Evolutionary conservation across 2,888 invertebrate species (phyloP).

Genomic region (Iphiclides podalirius): DNA sequence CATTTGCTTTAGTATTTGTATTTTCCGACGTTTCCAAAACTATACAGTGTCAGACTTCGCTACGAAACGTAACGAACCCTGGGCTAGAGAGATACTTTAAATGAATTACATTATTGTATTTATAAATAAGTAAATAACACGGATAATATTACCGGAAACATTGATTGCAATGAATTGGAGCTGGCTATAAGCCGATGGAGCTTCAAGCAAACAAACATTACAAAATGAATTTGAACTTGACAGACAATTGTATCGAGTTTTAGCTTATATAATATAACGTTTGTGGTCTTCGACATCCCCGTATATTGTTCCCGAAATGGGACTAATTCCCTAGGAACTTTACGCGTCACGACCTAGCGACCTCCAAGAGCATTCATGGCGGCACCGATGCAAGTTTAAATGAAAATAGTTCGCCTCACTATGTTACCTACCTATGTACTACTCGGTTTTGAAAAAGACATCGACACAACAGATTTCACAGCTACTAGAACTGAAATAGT

Average conservation of each 20-base stretch:
- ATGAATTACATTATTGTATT: no score
- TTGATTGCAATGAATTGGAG: no score
- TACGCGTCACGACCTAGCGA: constrained; percentile 5
- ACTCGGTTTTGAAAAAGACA: not conserved
- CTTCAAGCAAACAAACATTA: not conserved
- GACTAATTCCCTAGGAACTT: constrained; percentile 8
- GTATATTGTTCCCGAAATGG: constrained; percentile 7
- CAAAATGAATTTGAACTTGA: not conserved
- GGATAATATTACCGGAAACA: no score
- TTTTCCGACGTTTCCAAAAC: no score
- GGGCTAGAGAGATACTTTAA: no score
- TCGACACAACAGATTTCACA: no score
- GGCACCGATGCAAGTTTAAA: constrained; percentile 18
- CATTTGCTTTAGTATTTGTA: no score
- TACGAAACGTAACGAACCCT: no score
- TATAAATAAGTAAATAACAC: no score
- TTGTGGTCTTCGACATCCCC: not conserved
- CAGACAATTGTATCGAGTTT: not conserved
- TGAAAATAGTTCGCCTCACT: constrained; percentile 22
- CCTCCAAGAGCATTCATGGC: constrained; percentile 4
- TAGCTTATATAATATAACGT: not conserved
- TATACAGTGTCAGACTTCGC: no score
- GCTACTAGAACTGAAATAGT: no score
- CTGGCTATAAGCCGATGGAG: no score
- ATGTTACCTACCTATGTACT: not conserved